These are phyloP conservation scores for Lepus americanus DNA, from an alignment of 2,113 vertebrate genomes.

Conservation along the genomic window DNA sequence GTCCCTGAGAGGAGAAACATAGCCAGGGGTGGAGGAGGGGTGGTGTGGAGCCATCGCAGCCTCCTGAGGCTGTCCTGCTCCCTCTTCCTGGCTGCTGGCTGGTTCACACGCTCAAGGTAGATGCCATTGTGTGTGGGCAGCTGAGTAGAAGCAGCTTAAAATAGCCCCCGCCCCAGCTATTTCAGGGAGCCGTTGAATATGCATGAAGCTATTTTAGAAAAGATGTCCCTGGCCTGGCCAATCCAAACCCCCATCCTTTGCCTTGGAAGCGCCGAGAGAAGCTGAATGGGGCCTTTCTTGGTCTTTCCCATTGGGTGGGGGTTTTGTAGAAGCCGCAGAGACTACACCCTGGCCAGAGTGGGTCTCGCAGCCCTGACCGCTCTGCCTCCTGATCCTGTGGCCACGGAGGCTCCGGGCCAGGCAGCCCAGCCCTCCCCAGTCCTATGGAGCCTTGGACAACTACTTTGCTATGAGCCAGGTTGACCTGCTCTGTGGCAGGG, in stretches of 20 bases:
- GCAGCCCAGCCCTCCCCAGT: conserved; percentile 13
- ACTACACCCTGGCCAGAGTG: conserved; percentile 59
- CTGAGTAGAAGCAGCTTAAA: conserved; percentile 83
- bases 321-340: conserved; percentile 62
- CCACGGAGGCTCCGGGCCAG: conserved; percentile 49
- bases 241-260: conserved; percentile 69
- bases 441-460: neutral
- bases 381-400: conserved; percentile 23
- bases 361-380: conserved; percentile 41
- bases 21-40: conserved; percentile 36
- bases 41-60: neutral
- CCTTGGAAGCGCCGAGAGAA: conserved; percentile 75
- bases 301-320: conserved; percentile 65
- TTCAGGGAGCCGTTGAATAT: conserved; percentile 86
- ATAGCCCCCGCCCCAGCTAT: conserved; percentile 78
- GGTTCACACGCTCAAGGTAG: conserved; percentile 77
- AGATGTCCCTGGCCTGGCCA: conserved; percentile 76
- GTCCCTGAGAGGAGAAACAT: conserved; percentile 65
- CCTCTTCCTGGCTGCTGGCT: conserved; percentile 65
- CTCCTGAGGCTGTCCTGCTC: conserved; percentile 16
- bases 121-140: conserved; percentile 74
- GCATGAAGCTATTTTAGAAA: conserved; percentile 82
- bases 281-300: conserved; percentile 77
- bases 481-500: neutral
- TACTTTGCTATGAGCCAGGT: neutral